Evolutionary conservation across 2,888 invertebrate genomes (phyloP).

Genomic region (Lumbricus terrestris): DNA sequence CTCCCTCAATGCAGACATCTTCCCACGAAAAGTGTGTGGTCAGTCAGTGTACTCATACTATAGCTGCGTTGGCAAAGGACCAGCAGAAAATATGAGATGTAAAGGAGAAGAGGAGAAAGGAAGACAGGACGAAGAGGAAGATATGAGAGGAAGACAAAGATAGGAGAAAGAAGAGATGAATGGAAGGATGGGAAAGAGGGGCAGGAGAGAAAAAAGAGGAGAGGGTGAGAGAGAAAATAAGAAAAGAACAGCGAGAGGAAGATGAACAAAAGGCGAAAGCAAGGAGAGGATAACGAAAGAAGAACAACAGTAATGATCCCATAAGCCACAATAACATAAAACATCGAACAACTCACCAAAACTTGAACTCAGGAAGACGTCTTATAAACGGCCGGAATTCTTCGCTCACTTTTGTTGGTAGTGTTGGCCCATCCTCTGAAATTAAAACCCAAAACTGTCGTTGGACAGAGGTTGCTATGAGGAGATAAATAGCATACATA

Average conservation of each 20-base stretch:
- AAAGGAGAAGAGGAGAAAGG: neutral
- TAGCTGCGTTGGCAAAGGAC: no score
- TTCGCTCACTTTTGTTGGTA: slow-evolving; percentile 91
- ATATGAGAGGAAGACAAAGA: neutral
- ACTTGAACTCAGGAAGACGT: slow-evolving; percentile 97
- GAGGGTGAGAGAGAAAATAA: neutral
- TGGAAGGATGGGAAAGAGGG: no score
- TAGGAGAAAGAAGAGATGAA: neutral
- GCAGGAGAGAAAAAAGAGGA: neutral
- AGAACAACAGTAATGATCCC: neutral
- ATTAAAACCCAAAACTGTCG: slow-evolving; percentile 19
- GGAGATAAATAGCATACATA: no score
- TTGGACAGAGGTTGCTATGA: neutral
- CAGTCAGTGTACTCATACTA: no score
- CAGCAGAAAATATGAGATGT: neutral
- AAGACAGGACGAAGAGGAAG: no score
- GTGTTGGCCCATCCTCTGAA: slow-evolving; percentile 81
- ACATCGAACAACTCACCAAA: slow-evolving; percentile 69
- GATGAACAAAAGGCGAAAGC: no score
- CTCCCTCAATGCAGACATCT: no score
- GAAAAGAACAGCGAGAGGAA: neutral
- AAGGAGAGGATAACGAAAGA: neutral
- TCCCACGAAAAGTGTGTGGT: no score
- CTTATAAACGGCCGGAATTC: slow-evolving; percentile 97
- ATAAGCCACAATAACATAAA: neutral